Evolutionary conservation across 2,888 invertebrate species (phyloP).

Genomic region (Tuta absoluta): DNA sequence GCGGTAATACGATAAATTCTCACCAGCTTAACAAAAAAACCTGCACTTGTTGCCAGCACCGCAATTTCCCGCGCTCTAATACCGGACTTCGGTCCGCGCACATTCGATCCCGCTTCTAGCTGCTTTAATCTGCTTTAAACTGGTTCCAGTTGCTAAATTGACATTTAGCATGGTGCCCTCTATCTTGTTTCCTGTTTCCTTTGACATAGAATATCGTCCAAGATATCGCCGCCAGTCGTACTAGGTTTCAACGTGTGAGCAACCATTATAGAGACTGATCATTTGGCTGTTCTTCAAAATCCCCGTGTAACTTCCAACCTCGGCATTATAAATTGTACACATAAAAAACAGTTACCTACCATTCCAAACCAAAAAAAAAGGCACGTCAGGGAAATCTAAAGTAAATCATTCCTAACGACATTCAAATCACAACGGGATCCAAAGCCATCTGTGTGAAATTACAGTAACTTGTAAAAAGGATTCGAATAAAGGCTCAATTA

Average conservation of each 20-base stretch:
- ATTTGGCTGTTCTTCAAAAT: too few relatives aligned
- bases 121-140: conserved; percentile 5
- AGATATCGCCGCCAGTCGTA: neutral
- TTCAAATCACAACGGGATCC: neutral
- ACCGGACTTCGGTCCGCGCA: conserved; percentile 12
- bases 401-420: neutral
- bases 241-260: neutral
- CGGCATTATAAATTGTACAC: too few relatives aligned
- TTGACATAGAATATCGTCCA: neutral
- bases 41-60: conserved; percentile 8
- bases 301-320: too few relatives aligned
- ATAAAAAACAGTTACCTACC: too few relatives aligned
- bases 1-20: neutral
- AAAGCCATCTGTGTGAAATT: conserved; percentile 18
- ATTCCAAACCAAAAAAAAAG: too few relatives aligned
- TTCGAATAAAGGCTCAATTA: conserved; percentile 35
- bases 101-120: conserved; percentile 11
- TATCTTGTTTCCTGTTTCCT: conserved; percentile 1
- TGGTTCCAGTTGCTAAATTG: conserved; percentile 2
- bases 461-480: conserved; percentile 28
- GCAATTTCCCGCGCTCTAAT: conserved; percentile 15
- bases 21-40: neutral
- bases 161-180: neutral
- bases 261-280: too few relatives aligned
- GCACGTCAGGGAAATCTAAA: too few relatives aligned